Conservation (phyloP, 2,888 invertebrate species). For the Tenodera sinensis region DNA sequence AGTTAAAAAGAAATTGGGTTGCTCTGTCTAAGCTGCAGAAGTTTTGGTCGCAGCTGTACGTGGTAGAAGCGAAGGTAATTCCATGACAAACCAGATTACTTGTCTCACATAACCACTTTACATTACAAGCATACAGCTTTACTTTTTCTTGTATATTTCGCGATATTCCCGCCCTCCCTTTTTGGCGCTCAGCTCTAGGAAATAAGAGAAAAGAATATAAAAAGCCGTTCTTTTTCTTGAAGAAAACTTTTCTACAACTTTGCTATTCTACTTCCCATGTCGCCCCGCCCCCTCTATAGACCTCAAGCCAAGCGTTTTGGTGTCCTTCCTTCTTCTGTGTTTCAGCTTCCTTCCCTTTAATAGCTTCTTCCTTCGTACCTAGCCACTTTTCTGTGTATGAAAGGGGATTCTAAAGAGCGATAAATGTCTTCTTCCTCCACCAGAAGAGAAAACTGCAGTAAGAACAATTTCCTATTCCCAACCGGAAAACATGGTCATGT, state of each 20-base stretch:
- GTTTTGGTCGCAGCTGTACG: background rate
- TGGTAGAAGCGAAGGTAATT: background rate
- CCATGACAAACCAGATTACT: conserved; percentile 2
- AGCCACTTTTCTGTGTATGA: background rate
- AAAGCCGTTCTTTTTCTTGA: background rate
- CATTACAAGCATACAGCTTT: background rate
- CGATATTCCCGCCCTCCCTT: background rate
- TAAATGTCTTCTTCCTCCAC: background rate
- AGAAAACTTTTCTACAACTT: background rate
- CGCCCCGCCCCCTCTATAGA: background rate
- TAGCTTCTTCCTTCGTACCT: background rate
- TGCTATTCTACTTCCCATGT: background rate
- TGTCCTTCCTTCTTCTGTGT: background rate
- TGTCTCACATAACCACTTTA: conserved; percentile 10
- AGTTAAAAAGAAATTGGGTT: too few species aligned
- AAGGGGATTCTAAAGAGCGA: background rate
- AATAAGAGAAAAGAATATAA: background rate
- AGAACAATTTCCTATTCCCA: background rate
- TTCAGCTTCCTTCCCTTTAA: background rate
- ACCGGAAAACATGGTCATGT: background rate
- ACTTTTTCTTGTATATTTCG: background rate
- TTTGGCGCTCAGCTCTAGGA: background rate
- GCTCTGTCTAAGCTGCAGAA: background rate
- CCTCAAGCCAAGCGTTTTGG: background rate
- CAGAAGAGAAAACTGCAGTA: background rate